phyloP scores from a whole-genome alignment of 1,140 invertebrate species.

The Danaus plexippus region DNA sequence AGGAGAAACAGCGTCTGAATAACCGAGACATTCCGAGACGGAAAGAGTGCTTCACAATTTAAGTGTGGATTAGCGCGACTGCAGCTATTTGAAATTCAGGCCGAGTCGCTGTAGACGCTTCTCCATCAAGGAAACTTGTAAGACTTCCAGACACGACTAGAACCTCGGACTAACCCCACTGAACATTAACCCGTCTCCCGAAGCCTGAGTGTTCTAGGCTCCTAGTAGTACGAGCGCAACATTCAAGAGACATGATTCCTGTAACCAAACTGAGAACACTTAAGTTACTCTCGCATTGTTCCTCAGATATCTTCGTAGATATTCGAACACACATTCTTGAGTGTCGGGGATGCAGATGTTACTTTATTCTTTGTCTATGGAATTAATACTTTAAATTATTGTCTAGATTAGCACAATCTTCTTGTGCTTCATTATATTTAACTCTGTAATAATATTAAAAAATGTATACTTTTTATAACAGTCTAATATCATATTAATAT shows the following conservation, averaged over 20 bases:
- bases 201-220: conserved; percentile 24
- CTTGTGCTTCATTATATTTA: conserved; percentile 25
- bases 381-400: conserved; percentile 39
- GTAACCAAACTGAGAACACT: conserved; percentile 16
- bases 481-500: too few species aligned
- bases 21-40: conserved; percentile 9
- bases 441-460: conserved; percentile 22
- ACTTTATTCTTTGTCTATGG: conserved; percentile 36
- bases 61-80: conserved; percentile 26
- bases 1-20: conserved; percentile 17
- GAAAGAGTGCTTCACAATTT: conserved; percentile 18
- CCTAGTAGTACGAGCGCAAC: background rate
- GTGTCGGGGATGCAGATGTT: conserved; percentile 24
- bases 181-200: conserved; percentile 19
- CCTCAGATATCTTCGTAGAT: conserved; percentile 20
- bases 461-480: too few species aligned
- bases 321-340: conserved; percentile 29
- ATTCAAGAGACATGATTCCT: conserved; percentile 13
- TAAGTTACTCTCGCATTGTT: conserved; percentile 19
- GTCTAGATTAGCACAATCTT: conserved; percentile 7
- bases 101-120: conserved; percentile 14
- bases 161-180: conserved; percentile 23
- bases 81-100: conserved; percentile 34
- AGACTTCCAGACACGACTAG: conserved; percentile 24
- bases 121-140: conserved; percentile 31